Evolutionary conservation across 2,888 invertebrate species (phyloP), one percentile per base, ranked within the genome.

Genomic region (Eupithecia exiguata): DNA sequence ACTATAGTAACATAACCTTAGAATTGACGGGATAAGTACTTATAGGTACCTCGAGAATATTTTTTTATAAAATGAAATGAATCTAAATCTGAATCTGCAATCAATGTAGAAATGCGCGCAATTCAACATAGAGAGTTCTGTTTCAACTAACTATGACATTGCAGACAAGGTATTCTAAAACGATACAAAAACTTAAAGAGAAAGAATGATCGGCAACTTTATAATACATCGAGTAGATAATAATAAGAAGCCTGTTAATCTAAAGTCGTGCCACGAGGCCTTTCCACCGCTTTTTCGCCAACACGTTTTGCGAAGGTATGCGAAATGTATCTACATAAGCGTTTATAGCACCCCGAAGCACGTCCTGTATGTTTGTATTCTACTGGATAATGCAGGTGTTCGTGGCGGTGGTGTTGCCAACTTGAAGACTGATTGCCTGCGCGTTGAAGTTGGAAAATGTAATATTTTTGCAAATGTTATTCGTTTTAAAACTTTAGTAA

Each of bases 381-480:
- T 62, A 40, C 46, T 53, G 63, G 35, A 67, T 72, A 70, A 67
- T 75, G 40, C 61, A 72, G 63, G 68, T 69, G 43, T 70, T 70
- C 62, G 69, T 30, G 38, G 62, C 66, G 9, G 40, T 12, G 65
- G 49, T 66, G 36, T 38, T 65, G 35, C n/a, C 69, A 72, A 72
- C 75, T 75, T 69, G 69, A 72, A 72, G 72, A 75, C 67, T 71
- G 69, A 75, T 72, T 63, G 30, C 66, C 16, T 49, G 62, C 14
- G 62, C 61, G 58, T 14, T 67, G 65, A 58, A 66, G 69, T 36
- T 66, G 61, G 35, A 72, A 69, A 46, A 25, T 71, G 40, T 53
- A 25, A 7, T 58, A 58, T 58, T 58, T 25, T 14, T 58, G 58
- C 58, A 58, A 58, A 58, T 9, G 21, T 58, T 25, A 25, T 58